These are phyloP conservation scores for Porphyrio hochstetteri DNA, from an alignment of 2,113 vertebrate genomes.

Conservation along the genomic window DNA sequence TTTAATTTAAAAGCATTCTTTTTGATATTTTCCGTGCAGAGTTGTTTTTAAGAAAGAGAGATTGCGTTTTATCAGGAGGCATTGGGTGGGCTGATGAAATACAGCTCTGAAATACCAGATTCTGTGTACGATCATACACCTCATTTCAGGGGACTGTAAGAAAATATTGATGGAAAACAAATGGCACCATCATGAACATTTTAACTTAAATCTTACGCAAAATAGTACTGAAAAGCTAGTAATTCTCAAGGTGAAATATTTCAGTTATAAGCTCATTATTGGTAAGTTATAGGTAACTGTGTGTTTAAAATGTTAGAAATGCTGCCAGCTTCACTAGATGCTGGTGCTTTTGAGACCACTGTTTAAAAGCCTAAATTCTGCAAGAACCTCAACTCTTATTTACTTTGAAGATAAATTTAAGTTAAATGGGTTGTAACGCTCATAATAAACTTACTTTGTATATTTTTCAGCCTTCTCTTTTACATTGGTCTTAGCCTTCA, in stretches of 20 bases:
- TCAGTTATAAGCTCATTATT: neutral
- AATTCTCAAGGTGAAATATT: neutral
- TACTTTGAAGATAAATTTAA: too few relatives aligned
- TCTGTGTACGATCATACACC: neutral
- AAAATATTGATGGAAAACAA: neutral
- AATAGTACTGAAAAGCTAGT: neutral
- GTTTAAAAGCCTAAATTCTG: neutral
- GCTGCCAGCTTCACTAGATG: neutral
- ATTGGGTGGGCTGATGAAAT: neutral
- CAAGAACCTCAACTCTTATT: neutral
- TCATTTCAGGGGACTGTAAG: neutral
- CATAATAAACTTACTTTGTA: neutral
- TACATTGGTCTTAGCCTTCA: slow-evolving; percentile 72
- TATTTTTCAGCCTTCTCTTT: slow-evolving; percentile 75
- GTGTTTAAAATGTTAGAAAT: neutral
- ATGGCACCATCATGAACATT: neutral
- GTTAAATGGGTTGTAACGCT: too few relatives aligned
- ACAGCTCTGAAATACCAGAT: neutral
- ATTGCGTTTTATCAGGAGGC: neutral
- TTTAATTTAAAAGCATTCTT: neutral
- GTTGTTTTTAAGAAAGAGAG: neutral
- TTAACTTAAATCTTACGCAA: neutral
- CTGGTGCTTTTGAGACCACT: neutral
- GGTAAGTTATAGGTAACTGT: neutral
- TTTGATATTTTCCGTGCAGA: neutral